Conservation (phyloP, 2,888 invertebrate genomes). For the Hyles lineata region DNA sequence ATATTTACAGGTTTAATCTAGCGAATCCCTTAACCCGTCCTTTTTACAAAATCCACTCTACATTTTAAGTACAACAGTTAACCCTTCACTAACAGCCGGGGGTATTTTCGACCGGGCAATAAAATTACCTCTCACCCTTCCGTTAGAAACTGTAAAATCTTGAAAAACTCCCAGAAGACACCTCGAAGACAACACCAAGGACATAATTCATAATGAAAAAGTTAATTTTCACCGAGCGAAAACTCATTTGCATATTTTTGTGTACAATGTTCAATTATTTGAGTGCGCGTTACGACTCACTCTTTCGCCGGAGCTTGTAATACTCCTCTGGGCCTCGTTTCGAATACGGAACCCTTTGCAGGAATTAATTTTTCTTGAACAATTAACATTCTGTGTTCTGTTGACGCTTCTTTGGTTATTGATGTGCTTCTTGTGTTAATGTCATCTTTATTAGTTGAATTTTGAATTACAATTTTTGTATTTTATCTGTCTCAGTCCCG, state of each 20-base stretch:
- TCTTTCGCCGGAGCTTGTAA: constrained; percentile 65
- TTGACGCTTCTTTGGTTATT: constrained; percentile 59
- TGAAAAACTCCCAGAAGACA: constrained; percentile 80
- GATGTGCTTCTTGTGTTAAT: constrained; percentile 59
- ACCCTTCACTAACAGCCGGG: constrained; percentile 56
- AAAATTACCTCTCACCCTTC: constrained; percentile 55
- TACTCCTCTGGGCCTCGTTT: constrained; percentile 74
- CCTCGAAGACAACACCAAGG: constrained; percentile 74
- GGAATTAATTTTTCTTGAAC: constrained; percentile 83
- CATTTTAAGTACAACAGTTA: constrained; percentile 45
- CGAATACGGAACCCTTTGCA: constrained; percentile 68
- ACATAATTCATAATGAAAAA: constrained; percentile 85
- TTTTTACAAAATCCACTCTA: constrained; percentile 41
- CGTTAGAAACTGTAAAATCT: constrained; percentile 70
- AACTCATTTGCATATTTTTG: constrained; percentile 83
- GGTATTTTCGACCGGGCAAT: constrained; percentile 53
- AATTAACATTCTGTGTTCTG: constrained; percentile 75
- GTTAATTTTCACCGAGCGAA: constrained; percentile 79
- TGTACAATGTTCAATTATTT: constrained; percentile 76
- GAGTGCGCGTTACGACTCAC: constrained; percentile 66
- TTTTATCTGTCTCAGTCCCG: background rate
- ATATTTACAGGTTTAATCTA: constrained; percentile 21
- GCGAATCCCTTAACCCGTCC: constrained; percentile 2
- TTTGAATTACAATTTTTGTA: background rate
- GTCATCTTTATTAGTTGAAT: constrained; percentile 41